A percentile compares a stretch with the other conserved stretches of the same genome.
phyloP scores from a whole-genome alignment of 1,140 invertebrate genomes.

The Campoletis sonorensis region DNA sequence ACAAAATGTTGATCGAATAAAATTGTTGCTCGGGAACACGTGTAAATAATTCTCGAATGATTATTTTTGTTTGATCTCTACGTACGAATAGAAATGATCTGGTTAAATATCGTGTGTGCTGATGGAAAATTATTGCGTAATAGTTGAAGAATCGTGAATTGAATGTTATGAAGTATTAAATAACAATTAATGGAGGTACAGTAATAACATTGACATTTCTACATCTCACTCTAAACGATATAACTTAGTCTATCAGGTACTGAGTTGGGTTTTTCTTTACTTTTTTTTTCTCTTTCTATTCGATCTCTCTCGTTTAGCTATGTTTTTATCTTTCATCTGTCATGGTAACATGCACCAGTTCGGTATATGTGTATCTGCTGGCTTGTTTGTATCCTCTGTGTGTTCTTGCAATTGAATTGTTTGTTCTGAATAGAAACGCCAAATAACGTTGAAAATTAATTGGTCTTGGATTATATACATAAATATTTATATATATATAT shows the following conservation, averaged over 20 bases:
- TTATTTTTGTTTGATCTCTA: background rate
- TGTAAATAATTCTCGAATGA: background rate
- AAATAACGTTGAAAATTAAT: slow-evolving; percentile 45
- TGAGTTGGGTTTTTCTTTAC: slow-evolving; percentile 70
- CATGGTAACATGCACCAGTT: slow-evolving; percentile 77
- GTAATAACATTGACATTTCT: slow-evolving; percentile 75
- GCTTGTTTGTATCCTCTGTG: slow-evolving; percentile 49
- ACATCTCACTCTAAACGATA: slow-evolving; percentile 73
- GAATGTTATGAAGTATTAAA: slow-evolving; percentile 75
- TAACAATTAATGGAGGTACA: slow-evolving; percentile 73
- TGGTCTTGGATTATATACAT: slow-evolving; percentile 17
- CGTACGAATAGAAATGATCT: slow-evolving; percentile 43
- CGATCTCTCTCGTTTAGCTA: background rate
- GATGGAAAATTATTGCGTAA: slow-evolving; percentile 57
- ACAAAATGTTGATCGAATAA: too few species aligned
- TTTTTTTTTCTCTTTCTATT: slow-evolving; percentile 31
- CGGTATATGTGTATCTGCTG: slow-evolving; percentile 65
- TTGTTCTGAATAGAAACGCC: slow-evolving; percentile 25
- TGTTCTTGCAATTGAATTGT: slow-evolving; percentile 51
- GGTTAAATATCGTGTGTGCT: slow-evolving; percentile 64
- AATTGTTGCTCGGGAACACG: too few species aligned
- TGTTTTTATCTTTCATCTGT: slow-evolving; percentile 61
- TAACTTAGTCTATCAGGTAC: slow-evolving; percentile 78
- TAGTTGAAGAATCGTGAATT: slow-evolving; percentile 57
- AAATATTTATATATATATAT: background rate